Evolutionary conservation across 64 coral and sea anemone species (phyloP).

Genomic region (Porites australiensis): DNA sequence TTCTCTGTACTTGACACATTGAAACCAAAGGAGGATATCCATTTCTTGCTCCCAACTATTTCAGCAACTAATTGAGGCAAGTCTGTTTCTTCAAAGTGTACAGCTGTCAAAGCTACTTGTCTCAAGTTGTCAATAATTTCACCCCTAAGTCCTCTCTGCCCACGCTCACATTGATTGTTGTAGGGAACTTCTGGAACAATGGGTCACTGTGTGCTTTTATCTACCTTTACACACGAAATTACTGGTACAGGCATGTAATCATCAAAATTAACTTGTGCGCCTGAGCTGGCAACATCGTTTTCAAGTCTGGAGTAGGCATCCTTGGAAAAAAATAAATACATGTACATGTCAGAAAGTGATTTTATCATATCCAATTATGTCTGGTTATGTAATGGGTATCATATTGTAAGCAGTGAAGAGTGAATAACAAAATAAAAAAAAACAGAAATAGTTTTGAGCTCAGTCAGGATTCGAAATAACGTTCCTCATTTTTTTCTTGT

Average conservation of each 20-base stretch:
- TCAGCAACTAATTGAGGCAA: not conserved
- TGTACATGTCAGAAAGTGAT: no score
- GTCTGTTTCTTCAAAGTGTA: not conserved
- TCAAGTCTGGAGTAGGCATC: no score
- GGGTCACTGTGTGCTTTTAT: not conserved
- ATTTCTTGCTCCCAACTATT: not conserved
- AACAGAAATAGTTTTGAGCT: no score
- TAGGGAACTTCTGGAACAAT: not conserved
- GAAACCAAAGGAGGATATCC: not conserved
- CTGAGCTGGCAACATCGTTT: no score
- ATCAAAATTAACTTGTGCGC: not conserved
- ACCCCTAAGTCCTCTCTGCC: not conserved
- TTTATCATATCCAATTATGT: no score
- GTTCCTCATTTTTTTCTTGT: no score
- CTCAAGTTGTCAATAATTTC: not conserved
- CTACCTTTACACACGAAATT: not conserved
- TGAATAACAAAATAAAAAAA: no score
- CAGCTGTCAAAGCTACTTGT: not conserved
- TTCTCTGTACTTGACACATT: not conserved
- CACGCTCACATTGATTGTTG: not conserved
- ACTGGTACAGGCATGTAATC: not conserved
- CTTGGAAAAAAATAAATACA: no score
- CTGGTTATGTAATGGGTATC: no score
- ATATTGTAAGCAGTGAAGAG: no score
- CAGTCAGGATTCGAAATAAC: no score